Evolutionary conservation across 2,113 vertebrate species (phyloP).

Genomic region (Tapirus terrestris): DNA sequence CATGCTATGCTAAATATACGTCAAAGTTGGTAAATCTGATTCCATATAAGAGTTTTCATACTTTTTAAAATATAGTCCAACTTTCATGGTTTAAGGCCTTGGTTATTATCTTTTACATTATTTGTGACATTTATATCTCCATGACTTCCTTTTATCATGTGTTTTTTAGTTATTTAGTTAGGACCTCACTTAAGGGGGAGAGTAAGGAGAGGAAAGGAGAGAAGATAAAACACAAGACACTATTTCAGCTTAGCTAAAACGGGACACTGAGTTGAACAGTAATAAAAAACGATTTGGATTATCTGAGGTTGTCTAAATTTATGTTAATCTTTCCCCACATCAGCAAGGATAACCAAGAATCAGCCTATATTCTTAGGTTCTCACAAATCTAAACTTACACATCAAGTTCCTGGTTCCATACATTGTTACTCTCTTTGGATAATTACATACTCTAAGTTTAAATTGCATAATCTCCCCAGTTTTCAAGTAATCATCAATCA

Average conservation of each 20-base stretch:
- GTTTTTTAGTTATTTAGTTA: background rate
- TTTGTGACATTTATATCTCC: background rate
- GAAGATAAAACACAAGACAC: background rate
- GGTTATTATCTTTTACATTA: background rate
- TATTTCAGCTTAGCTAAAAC: background rate
- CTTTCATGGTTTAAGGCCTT: background rate
- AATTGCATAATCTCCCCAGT: background rate
- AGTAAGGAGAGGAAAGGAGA: background rate
- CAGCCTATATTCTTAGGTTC: background rate
- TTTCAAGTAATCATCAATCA: slow-evolving; percentile 53
- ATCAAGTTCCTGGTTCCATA: background rate
- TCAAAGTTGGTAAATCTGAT: background rate
- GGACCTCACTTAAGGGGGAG: background rate
- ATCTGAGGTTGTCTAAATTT: background rate
- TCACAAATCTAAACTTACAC: background rate
- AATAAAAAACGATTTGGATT: background rate
- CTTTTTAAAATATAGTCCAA: background rate
- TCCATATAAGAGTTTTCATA: background rate
- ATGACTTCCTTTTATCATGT: background rate
- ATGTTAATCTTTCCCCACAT: background rate
- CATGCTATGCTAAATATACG: background rate
- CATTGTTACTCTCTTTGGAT: background rate
- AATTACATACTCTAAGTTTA: background rate
- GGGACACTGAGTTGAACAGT: background rate
- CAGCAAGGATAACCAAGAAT: background rate